phyloP scores from a whole-genome alignment of 2,888 invertebrate species.

The Cordylochernes scorpioides region DNA sequence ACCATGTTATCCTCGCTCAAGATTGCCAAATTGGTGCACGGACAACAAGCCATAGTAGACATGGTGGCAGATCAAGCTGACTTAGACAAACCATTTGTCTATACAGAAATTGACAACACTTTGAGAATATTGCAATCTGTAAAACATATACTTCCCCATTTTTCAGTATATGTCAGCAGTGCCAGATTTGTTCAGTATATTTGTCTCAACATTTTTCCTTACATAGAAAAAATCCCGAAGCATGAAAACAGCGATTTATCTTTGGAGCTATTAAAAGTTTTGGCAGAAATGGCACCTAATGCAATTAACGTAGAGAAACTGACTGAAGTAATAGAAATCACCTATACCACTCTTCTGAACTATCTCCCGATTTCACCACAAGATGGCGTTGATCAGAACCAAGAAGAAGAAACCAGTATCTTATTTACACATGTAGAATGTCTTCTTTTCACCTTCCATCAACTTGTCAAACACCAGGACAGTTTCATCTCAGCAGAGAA shows the following conservation, averaged over 20 bases:
- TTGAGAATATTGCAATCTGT: conserved; percentile 61
- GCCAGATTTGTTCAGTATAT: conserved; percentile 55
- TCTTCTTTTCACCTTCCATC: conserved; percentile 44
- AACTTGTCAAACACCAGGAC: conserved; percentile 47
- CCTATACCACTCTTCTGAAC: conserved; percentile 47
- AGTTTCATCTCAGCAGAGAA: conserved; percentile 37
- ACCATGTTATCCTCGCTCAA: conserved; percentile 51
- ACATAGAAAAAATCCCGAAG: conserved; percentile 18
- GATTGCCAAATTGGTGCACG: conserved; percentile 47
- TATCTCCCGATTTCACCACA: conserved; percentile 63
- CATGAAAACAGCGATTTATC: conserved; percentile 37
- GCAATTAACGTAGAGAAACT: conserved; percentile 9
- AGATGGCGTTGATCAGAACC: conserved; percentile 28
- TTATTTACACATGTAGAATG: conserved; percentile 84
- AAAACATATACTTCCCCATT: conserved; percentile 54
- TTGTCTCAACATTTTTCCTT: conserved; percentile 52
- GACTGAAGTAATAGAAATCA: conserved; percentile 30
- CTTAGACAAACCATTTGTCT: conserved; percentile 30
- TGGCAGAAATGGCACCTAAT: conserved; percentile 55
- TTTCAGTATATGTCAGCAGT: conserved; percentile 43
- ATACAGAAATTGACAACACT: conserved; percentile 19
- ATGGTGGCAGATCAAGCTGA: conserved; percentile 63
- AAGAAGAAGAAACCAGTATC: conserved; percentile 41
- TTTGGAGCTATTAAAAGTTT: conserved; percentile 50
- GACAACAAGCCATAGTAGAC: conserved; percentile 61